These are phyloP conservation scores for Eumeta japonica DNA, from an alignment of 1,140 invertebrate species.

Conservation along the genomic window DNA sequence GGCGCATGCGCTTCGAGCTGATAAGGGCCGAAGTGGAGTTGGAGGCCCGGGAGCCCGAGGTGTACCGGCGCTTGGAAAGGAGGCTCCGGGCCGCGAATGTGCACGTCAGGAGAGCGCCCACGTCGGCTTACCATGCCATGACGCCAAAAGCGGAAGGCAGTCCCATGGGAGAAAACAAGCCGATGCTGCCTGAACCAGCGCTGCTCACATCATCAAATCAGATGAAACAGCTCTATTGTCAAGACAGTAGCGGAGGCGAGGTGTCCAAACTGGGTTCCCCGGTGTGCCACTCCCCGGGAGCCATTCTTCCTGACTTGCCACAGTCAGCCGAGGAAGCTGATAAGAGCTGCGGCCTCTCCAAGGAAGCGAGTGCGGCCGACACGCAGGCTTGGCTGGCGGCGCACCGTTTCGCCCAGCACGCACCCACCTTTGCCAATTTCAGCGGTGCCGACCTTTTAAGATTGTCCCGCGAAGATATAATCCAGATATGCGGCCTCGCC, in stretches of 20 bases:
- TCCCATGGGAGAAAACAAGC: constrained; percentile 29
- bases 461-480: constrained; percentile 84
- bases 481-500: constrained; percentile 90
- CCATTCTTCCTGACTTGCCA: constrained; percentile 42
- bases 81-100: constrained; percentile 38
- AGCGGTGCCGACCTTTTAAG: constrained; percentile 84
- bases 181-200: constrained; percentile 32
- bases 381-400: constrained; percentile 78
- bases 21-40: constrained; percentile 45
- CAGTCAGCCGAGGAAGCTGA: constrained; percentile 37
- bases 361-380: constrained; percentile 68
- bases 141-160: constrained; percentile 30
- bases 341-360: constrained; percentile 48
- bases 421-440: constrained; percentile 79
- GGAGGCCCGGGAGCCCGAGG: constrained; percentile 34
- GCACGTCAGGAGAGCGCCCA: constrained; percentile 27
- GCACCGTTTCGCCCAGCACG: constrained; percentile 75
- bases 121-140: constrained; percentile 31
- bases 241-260: too few species aligned
- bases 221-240: constrained; percentile 44
- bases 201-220: constrained; percentile 33
- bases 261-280: constrained; percentile 15
- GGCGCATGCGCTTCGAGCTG: constrained; percentile 46
- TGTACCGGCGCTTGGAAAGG: constrained; percentile 36
- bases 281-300: constrained; percentile 41